phyloP scores from a whole-genome alignment of 2,113 vertebrate genomes.

The Phylloscopus trochilus region DNA sequence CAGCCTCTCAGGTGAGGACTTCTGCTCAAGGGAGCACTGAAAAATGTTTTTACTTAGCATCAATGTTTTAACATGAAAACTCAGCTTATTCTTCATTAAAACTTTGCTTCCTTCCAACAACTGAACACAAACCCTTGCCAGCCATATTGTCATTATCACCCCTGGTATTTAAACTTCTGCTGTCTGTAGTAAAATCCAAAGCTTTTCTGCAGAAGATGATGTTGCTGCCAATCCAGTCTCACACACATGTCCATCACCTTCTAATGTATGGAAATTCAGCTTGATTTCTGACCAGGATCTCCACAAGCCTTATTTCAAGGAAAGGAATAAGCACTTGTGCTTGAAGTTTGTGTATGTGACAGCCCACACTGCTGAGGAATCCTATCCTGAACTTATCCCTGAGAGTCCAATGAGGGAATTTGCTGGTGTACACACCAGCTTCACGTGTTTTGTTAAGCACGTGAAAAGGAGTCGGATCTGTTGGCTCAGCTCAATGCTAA shows the following conservation, averaged over 20 bases:
- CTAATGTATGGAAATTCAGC: neutral
- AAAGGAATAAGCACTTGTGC: neutral
- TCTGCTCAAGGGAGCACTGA: neutral
- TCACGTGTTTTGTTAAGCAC: neutral
- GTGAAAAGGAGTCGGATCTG: neutral
- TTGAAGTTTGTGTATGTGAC: neutral
- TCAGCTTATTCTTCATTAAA: neutral
- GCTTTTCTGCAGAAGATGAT: neutral
- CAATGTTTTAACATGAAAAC: neutral
- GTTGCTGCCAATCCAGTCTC: neutral
- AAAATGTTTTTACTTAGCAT: neutral
- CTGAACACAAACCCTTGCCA: neutral
- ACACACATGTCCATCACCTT: neutral
- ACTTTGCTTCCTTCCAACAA: neutral
- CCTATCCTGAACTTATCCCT: neutral
- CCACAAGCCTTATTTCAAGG: neutral
- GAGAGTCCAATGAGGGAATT: fast-evolving
- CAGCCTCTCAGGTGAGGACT: neutral
- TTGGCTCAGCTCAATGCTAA: neutral
- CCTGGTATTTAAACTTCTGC: neutral
- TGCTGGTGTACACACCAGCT: neutral
- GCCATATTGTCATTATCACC: neutral
- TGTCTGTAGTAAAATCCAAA: neutral
- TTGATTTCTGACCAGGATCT: neutral
- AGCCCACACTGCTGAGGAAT: neutral